Base-by-base conservation (phyloP, 1,140 invertebrate genomes). In the Pseudomyrmex cubaensis region DNA sequence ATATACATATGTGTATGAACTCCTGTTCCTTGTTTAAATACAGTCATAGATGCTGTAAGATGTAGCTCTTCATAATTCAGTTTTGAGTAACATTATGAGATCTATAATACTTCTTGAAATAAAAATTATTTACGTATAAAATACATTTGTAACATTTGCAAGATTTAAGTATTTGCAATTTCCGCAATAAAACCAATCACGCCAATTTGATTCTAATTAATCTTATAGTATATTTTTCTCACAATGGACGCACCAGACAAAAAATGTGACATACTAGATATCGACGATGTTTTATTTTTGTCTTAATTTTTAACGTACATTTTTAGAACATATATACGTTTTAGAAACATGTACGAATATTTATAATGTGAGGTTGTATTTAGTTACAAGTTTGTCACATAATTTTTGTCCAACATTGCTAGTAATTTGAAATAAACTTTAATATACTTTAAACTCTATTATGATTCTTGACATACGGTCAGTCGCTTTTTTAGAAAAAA, bases 1-100 rank as follows among this genome's bases (percentile, higher is more conserved):
- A 35, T 7, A 35, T 0, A 35, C 35, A 35, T 35, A 35, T 35
- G 5, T 35, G 5, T 35, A 35, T 35, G 5, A 35, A 35, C 5
- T 35, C 87, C 84, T 63, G 73, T 89, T 86, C 3, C 87, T 84
- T 88, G 54, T 59, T 57, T 50, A 69, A 74, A 22, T 75, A 44
- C 54, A 64, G 67, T 54, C 5, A 35, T 7, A 66, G 56, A 48
- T 61, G 69, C 76, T 54, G 20, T 2, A 56, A 56, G 25, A 15
- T 56, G 4, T 25, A 61, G 35, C 35, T 35, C 0, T 35, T 35
- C 35, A 7, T 35, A 35, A 35, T 35, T 35, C 0, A 35, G 4
- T 35, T 35, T 0, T 35, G 35, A 35, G 35, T 7, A 35, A 35
- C 25, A 4, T 25, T 35, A 35, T 35, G 35, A 35, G 35, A 35